Evolutionary conservation across 2,888 invertebrate genomes (phyloP).

Genomic region (Melolontha melolontha): DNA sequence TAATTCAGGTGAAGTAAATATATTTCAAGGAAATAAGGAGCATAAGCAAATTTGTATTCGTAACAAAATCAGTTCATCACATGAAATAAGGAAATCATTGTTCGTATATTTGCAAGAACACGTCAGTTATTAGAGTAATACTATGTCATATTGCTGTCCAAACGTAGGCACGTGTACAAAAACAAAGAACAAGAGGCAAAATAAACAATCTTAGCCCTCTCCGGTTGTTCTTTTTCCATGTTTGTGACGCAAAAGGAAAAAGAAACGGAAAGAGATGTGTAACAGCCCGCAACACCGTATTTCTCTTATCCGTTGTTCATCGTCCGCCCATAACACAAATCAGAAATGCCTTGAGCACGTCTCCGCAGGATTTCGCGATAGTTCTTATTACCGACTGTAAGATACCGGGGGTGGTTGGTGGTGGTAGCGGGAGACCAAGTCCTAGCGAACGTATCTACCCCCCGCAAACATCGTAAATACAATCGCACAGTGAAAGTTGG

Average conservation of each 20-base stretch:
- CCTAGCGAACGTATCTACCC: constrained; percentile 28
- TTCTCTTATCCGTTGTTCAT: constrained; percentile 52
- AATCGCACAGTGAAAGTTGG: constrained; percentile 32
- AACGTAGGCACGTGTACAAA: too few species aligned
- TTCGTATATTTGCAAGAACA: too few species aligned
- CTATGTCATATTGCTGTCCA: too few species aligned
- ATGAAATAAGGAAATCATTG: too few species aligned
- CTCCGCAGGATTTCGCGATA: constrained; percentile 48
- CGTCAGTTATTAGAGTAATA: too few species aligned
- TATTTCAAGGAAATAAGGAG: too few species aligned
- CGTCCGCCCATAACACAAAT: constrained; percentile 55
- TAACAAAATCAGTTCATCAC: too few species aligned
- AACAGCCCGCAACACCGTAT: constrained; percentile 33
- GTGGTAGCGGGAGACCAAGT: constrained; percentile 7
- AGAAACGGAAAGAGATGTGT: constrained; percentile 11
- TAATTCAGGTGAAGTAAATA: too few species aligned
- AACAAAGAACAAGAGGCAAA: constrained; percentile 6
- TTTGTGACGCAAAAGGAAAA: constrained; percentile 12
- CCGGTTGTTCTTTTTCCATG: constrained; percentile 11
- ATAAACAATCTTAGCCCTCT: constrained; percentile 5
- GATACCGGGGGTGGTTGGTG: constrained; percentile 13
- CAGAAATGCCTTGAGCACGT: constrained; percentile 55
- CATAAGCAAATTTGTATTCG: too few species aligned
- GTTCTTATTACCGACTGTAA: constrained; percentile 40
- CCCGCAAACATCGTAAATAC: constrained; percentile 40